Evolutionary conservation across 2,888 invertebrate species (phyloP).

Genomic region (Iselma pallidipennis): DNA sequence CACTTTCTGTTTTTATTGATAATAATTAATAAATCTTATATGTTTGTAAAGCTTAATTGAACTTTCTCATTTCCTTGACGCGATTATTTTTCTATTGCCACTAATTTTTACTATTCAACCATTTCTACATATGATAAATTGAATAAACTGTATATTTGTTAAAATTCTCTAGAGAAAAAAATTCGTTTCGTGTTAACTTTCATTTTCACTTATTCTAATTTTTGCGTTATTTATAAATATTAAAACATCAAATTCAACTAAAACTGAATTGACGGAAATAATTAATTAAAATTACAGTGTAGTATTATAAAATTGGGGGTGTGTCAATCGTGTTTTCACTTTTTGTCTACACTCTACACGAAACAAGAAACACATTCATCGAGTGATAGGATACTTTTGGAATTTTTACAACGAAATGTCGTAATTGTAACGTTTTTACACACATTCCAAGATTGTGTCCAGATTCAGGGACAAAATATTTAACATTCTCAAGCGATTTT

Average conservation of each 20-base stretch:
- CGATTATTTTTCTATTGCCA: too few species aligned
- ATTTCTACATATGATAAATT: background rate
- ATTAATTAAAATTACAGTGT: too few species aligned
- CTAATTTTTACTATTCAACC: too few species aligned
- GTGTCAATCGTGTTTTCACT: background rate
- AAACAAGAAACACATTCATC: background rate
- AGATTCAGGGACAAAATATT: background rate
- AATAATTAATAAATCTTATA: background rate
- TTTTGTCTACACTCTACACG: background rate
- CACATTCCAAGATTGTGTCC: background rate
- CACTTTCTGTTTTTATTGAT: background rate
- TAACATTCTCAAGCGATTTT: too few species aligned
- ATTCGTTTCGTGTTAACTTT: background rate
- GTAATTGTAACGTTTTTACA: background rate
- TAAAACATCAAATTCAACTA: too few species aligned
- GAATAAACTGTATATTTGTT: background rate
- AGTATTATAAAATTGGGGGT: background rate
- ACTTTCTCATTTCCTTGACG: background rate
- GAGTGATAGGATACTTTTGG: background rate
- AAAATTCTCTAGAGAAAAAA: background rate
- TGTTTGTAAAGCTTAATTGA: background rate
- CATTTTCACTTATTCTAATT: background rate
- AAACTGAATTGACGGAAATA: too few species aligned
- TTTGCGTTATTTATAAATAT: too few species aligned
- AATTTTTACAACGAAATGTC: background rate